phyloP scores from a whole-genome alignment of 2,797 vertebrate genomes.

The Acanthornis magna region DNA sequence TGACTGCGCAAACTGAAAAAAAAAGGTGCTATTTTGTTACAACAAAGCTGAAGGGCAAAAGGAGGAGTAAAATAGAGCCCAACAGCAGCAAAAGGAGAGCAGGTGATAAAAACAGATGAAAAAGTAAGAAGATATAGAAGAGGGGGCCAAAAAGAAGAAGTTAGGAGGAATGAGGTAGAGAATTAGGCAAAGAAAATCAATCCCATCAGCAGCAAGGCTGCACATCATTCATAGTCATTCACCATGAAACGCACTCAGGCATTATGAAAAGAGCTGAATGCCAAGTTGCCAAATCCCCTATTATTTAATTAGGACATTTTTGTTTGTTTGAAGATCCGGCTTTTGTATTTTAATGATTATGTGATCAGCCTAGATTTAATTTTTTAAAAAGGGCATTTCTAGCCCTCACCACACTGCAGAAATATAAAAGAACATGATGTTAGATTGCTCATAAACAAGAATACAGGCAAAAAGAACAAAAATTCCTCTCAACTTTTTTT shows the following conservation, averaged over 20 bases:
- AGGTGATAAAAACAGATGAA: not conserved
- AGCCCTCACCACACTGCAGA: not conserved
- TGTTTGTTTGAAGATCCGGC: constrained; percentile 4
- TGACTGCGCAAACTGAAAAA: not conserved
- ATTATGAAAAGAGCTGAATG: not conserved
- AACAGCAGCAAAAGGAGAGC: not conserved
- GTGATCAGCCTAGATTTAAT: not conserved
- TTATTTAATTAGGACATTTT: constrained; percentile 38
- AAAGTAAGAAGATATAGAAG: not conserved
- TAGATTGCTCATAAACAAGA: not conserved
- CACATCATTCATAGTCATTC: constrained; percentile 38
- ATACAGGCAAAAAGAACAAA: not conserved
- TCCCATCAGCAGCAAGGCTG: not conserved
- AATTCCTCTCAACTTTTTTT: not conserved
- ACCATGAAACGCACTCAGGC: constrained; percentile 41
- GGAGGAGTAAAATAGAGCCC: not conserved
- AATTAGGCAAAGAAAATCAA: constrained; percentile 39
- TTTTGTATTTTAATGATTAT: constrained; percentile 42
- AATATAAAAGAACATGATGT: not conserved
- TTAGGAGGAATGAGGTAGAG: not conserved
- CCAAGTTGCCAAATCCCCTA: constrained; percentile 31
- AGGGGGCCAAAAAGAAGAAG: not conserved
- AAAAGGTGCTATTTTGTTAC: not conserved
- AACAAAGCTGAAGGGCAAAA: not conserved
- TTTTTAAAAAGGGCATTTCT: constrained; percentile 30